Percentiles rank a stretch among this genome's conserved stretches.
Conservation (phyloP, 1,140 invertebrate genomes). For the Megalonaias nervosa region DNA sequence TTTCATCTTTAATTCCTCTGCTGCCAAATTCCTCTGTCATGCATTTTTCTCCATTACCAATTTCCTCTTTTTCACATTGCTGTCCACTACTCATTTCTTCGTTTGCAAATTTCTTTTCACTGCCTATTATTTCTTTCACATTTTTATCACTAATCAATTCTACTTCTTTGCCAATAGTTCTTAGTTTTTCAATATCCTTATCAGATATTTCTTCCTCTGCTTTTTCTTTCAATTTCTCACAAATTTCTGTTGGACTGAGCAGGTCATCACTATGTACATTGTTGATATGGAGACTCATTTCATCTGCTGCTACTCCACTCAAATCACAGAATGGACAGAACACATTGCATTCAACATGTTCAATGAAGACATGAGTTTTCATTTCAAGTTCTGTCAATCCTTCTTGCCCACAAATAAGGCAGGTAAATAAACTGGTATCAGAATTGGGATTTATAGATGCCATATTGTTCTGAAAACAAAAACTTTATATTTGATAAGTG, state of each 20-base stretch:
- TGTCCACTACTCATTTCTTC: too few relatives aligned
- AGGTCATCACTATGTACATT: conserved; percentile 82
- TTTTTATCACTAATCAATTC: too few relatives aligned
- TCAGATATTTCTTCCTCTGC: conserved; percentile 14
- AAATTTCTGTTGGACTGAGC: conserved; percentile 22
- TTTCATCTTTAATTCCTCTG: too few relatives aligned
- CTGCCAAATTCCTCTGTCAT: too few relatives aligned
- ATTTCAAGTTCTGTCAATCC: conserved; percentile 85
- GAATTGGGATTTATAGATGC: too few relatives aligned
- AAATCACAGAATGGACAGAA: conserved; percentile 88
- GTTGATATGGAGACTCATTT: conserved; percentile 85
- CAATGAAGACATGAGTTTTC: conserved; percentile 82
- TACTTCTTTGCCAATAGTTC: too few relatives aligned
- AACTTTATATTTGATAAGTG: too few relatives aligned
- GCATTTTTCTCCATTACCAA: too few relatives aligned
- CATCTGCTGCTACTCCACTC: conserved; percentile 79
- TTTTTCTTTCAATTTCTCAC: not conserved
- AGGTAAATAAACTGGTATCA: conserved; percentile 64
- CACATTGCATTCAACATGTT: conserved; percentile 83
- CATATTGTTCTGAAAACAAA: too few relatives aligned
- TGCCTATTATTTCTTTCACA: too few relatives aligned
- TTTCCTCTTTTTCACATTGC: too few relatives aligned
- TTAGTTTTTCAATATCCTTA: not conserved
- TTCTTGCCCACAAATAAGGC: conserved; percentile 87
- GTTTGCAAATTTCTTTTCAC: too few relatives aligned